Base-by-base conservation (phyloP, 2,888 invertebrate genomes). In the Melanargia galathea region DNA sequence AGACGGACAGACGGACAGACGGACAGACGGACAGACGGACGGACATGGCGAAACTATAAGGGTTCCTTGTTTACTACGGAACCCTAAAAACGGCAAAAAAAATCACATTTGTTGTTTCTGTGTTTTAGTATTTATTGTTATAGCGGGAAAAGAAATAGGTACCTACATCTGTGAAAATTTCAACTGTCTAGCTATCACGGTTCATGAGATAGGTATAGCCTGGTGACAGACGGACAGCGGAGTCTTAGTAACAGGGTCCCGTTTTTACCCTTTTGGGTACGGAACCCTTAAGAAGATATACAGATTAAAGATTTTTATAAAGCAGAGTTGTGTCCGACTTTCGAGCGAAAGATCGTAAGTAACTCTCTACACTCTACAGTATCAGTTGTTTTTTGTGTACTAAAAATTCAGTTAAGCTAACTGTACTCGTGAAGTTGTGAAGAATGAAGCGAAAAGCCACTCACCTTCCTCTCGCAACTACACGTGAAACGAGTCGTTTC, bases 391-490 rank as follows among this genome's bases (percentile, higher is more conserved):
- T 46, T 46, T 30, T 33, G 33, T 26, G 43, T 30, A 79, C 77
- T 69, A 68, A 75, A 72, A 72, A 69, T 71, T 75, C 72, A 67
- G 72, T 73, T 72, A 71, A 77, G 70, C 70, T 85, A 85, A 85
- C 83, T 80, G 83, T 85, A 76, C 68, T 77, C 78, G 16, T 75
- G 75, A 79, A 80, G 78, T 78, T 78, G 26, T 76, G 75, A 79
- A 80, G 79, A 81, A 78, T 68, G 77, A 77, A 74, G 71, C 74
- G 68, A 76, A 79, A 83, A 77, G 79, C 82, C 86, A 83, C 90
- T 90, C 84, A 90, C 90, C 90, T 85, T 79, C 71, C 73, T 82
- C 80, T 81, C 81, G 77, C 72, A 85, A 84, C 77, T 83, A 85
- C 80, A 86, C 77, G 83, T 85, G 84, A 87, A 87, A 85, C 86